Conservation (phyloP, 2,113 vertebrate species). For the Choloepus hoffmanni region DNA sequence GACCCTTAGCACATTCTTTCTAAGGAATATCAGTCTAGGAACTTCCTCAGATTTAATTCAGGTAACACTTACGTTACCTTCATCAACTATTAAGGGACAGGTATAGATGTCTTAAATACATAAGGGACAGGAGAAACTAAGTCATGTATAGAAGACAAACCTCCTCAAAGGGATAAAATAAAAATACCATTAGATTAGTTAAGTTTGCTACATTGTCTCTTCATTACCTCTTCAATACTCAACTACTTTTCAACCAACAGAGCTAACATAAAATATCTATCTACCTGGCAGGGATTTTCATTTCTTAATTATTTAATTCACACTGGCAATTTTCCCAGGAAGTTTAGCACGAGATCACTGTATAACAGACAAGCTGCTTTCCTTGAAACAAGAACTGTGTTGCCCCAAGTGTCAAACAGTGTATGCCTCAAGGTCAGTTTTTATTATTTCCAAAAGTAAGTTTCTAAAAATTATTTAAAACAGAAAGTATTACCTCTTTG, state of each 20-base stretch:
- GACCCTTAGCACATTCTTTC: constrained; percentile 5
- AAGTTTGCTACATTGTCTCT: neutral
- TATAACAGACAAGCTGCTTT: constrained; percentile 2
- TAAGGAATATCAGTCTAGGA: neutral
- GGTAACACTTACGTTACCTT: neutral
- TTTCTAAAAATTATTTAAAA: constrained; percentile 53
- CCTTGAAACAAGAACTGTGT: constrained; percentile 53
- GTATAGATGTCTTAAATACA: constrained; percentile 23
- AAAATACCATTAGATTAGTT: constrained; percentile 44
- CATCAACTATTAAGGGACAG: neutral
- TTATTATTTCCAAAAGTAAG: constrained; percentile 49
- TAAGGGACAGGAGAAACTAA: constrained; percentile 26
- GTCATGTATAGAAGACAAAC: constrained; percentile 54
- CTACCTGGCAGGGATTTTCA: constrained; percentile 55
- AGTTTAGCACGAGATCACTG: constrained; percentile 30
- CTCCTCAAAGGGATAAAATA: constrained; percentile 46
- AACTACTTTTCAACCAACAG: constrained; percentile 48
- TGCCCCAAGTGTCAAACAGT: constrained; percentile 56
- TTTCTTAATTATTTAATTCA: constrained; percentile 59
- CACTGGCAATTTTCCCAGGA: constrained; percentile 55
- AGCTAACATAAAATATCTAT: constrained; percentile 40
- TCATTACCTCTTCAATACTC: neutral
- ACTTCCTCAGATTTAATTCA: constrained; percentile 39
- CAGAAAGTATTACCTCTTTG: neutral
- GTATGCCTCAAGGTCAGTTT: constrained; percentile 39